Evolutionary conservation across 2,888 invertebrate genomes (phyloP), one percentile per base, ranked within the genome.

Genomic region (Lypha dubia): DNA sequence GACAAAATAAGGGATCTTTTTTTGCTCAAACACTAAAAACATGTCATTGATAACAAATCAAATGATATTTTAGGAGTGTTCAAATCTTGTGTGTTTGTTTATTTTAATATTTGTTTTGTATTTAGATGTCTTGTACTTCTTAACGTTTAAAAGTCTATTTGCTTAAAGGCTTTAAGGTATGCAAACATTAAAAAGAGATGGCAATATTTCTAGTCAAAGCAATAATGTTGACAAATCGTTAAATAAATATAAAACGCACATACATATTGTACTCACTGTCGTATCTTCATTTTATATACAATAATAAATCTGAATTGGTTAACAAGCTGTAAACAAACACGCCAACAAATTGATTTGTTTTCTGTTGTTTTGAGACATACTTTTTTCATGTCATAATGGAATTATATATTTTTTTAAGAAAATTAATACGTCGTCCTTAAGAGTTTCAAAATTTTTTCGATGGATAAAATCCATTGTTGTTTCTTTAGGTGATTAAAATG

Each of bases 161-260:
- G 49, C 49, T 49, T 49, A 38, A 38, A 28, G n/a, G 35, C 35
- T 8, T 1, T 9, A 15, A 15, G n/a, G 1, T 44, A 5, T 44
- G 15, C 44, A 15, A 44, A 15, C 4, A n/a, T 0, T n/a, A 44
- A 44, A 44, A 15, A 5, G 44, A 44, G n/a, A 44, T n/a, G n/a
- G n/a, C 15, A 15, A 15, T 44, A 6, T n/a, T 44, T 15, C 8
- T 20, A 17, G 7, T 1, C 17, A 49, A 5, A 49, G 58, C 35
- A 49, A 38, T 58, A 60, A 11, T 63, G 56, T 63, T 63, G 79
- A 63, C 63, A 63, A 71, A 71, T 65, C 79, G 53, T 56, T 79
- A 56, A 65, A 63, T 63, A 70, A 71, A 56, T 38, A 65, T 15
- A 71, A 20, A 44, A 9, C 17, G 7, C 20, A 20, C 15, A 49